Evolutionary conservation across 2,113 vertebrate genomes (phyloP).

Genomic region (Chaetorhynchus papuensis): DNA sequence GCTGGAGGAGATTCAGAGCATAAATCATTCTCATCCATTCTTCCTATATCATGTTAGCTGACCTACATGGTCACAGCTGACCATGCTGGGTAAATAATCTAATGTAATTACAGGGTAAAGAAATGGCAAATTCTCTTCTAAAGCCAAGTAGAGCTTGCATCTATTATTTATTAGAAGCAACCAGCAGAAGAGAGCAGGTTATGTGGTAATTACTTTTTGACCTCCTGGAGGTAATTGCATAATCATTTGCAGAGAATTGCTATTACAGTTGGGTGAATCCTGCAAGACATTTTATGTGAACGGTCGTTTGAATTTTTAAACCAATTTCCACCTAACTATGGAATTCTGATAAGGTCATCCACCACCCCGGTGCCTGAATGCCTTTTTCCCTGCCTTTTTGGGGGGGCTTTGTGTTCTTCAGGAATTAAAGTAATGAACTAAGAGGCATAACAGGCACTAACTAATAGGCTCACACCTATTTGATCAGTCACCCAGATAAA

Average conservation of each 20-base stretch:
- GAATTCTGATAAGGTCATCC: conserved; percentile 14
- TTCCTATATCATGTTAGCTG: not conserved
- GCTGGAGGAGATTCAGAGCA: not conserved
- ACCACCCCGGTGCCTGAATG: not conserved
- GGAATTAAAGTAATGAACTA: not conserved
- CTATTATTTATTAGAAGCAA: conserved; percentile 59
- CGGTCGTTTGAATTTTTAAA: conserved; percentile 62
- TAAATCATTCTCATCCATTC: conserved; percentile 1
- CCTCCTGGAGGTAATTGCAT: conserved; percentile 70
- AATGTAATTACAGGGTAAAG: conserved; percentile 52
- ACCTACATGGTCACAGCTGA: conserved; percentile 45
- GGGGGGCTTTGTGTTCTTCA: not conserved
- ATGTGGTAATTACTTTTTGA: conserved; percentile 70
- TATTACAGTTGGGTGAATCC: conserved; percentile 60
- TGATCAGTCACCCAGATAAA: not conserved
- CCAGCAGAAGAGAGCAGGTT: conserved; percentile 63
- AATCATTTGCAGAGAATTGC: conserved; percentile 66
- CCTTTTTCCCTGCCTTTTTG: not conserved
- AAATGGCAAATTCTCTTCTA: conserved; percentile 33
- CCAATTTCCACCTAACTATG: conserved; percentile 42
- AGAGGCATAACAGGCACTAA: too few relatives aligned
- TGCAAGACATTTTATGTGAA: conserved; percentile 51
- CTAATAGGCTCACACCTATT: not conserved
- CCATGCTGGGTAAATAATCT: conserved; percentile 58
- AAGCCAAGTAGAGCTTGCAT: conserved; percentile 30